Conservation (phyloP, 2,113 vertebrate genomes). For the Ailurus styani region DNA sequence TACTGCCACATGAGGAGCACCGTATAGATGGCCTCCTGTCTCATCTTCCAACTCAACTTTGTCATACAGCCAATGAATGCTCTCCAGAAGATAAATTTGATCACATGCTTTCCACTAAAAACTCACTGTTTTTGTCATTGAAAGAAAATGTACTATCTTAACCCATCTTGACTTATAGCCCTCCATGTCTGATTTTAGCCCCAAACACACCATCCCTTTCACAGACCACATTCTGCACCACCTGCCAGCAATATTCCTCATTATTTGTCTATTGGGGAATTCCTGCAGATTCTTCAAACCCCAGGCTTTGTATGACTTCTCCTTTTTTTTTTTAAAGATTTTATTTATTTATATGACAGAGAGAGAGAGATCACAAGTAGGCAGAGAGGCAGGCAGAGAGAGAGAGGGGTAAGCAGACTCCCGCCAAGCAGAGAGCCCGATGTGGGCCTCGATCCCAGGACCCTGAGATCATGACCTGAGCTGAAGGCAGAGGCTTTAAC, state of each 20-base stretch:
- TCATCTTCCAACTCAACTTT: neutral
- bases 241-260: no score
- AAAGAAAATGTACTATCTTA: neutral
- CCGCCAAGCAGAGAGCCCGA: no score
- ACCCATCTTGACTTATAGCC: neutral
- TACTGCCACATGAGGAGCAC: accelerated
- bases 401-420: no score
- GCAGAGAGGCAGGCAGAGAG: no score
- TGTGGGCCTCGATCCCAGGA: no score
- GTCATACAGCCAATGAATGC: neutral
- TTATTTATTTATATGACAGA: no score
- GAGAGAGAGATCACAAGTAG: no score
- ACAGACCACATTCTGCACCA: neutral
- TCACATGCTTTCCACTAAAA: neutral
- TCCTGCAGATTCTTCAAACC: neutral
- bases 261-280: neutral
- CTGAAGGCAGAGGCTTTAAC: no score
- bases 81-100: neutral
- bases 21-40: neutral
- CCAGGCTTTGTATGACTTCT: neutral
- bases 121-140: neutral
- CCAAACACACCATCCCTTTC: no score
- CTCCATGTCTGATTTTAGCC: neutral
- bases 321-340: no score
- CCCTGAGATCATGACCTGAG: no score